These are phyloP conservation scores for Amiota communis DNA, from an alignment of 2,888 invertebrate species.

Conservation along the genomic window DNA sequence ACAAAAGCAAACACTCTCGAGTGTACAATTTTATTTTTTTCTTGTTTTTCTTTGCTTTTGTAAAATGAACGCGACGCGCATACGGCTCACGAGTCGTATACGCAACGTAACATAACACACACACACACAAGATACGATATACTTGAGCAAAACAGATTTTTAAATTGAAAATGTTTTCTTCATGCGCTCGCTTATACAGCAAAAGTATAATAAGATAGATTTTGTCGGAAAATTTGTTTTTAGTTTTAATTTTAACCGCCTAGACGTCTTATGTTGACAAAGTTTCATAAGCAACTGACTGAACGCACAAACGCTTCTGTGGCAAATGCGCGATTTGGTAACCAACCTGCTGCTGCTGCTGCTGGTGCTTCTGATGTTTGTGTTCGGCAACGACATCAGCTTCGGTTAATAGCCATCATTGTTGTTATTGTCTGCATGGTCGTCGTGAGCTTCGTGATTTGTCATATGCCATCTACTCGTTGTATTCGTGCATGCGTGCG, in stretches of 20 bases:
- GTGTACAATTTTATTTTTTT: background rate
- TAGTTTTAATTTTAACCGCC: slow-evolving; percentile 14
- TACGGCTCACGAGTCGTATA: slow-evolving; percentile 33
- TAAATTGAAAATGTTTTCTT: background rate
- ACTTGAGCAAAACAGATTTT: background rate
- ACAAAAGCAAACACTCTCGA: background rate
- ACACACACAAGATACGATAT: background rate
- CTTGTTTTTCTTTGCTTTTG: background rate
- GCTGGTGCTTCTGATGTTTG: slow-evolving; percentile 31
- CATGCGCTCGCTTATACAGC: background rate
- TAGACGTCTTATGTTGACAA: slow-evolving; percentile 56
- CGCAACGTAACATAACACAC: slow-evolving; percentile 33
- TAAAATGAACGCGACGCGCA: background rate
- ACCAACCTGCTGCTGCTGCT: slow-evolving; percentile 2
- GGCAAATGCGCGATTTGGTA: background rate
- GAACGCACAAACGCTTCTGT: slow-evolving; percentile 18
- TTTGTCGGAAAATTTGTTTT: slow-evolving; percentile 32
- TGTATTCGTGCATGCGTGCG: background rate
- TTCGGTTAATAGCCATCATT: slow-evolving; percentile 1
- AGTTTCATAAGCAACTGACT: slow-evolving; percentile 60
- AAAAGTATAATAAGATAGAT: slow-evolving; percentile 6
- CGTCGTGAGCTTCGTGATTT: slow-evolving; percentile 22
- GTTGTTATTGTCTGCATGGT: slow-evolving; percentile 32
- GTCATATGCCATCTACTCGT: background rate
- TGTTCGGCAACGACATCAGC: background rate